These are phyloP conservation scores for Mohoua ochrocephala DNA, from an alignment of 2,113 vertebrate species.

Conservation along the genomic window DNA sequence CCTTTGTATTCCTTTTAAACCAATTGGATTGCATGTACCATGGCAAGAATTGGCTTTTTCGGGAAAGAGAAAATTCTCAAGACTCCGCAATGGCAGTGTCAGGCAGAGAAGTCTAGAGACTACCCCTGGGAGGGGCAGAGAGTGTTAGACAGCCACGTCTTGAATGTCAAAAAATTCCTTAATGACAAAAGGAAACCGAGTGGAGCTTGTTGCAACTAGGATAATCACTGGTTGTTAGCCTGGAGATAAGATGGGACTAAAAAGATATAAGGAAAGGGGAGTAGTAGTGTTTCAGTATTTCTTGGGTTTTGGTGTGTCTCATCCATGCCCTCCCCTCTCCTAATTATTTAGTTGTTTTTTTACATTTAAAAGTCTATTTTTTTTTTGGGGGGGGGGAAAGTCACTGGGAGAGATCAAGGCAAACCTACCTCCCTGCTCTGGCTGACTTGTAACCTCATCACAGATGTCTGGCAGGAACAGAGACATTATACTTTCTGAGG, in stretches of 20 bases:
- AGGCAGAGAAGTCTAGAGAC: background rate
- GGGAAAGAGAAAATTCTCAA: background rate
- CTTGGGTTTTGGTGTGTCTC: background rate
- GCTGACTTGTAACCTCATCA: background rate
- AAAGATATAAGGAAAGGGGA: background rate
- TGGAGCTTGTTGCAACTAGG: background rate
- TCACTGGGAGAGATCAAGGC: background rate
- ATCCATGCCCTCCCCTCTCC: background rate
- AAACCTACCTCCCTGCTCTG: background rate
- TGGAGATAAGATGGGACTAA: background rate
- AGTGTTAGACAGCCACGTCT: background rate
- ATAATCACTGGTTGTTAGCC: background rate
- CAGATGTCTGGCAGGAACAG: background rate
- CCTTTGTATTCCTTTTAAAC: background rate
- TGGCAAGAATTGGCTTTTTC: background rate
- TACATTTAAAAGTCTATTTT: background rate
- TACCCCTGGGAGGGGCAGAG: background rate
- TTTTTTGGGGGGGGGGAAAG: background rate
- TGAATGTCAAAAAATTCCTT: background rate
- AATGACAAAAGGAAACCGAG: background rate
- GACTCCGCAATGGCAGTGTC: background rate
- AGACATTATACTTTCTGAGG: background rate
- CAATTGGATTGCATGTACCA: background rate
- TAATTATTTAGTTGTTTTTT: background rate
- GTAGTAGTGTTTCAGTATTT: background rate